Base-by-base conservation (phyloP, 2,113 vertebrate genomes). In the Numenius arquata region DNA sequence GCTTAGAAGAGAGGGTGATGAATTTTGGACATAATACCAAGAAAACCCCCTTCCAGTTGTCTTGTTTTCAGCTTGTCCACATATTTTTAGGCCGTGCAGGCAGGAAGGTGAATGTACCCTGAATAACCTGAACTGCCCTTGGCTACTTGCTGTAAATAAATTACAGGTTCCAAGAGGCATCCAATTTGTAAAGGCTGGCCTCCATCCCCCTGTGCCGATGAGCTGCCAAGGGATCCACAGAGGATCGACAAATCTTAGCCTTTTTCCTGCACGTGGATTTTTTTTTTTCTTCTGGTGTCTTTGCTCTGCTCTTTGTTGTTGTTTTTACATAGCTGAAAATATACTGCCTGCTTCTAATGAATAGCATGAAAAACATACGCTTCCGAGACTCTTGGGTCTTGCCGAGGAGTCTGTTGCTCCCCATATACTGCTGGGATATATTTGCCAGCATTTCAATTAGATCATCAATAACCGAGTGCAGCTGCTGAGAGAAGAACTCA, bases 401-500 rank as follows among this genome's bases (percentile, higher is more conserved):
- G 77, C 96, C 48, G 82, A 92, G 94, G 74, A 72, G 61, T 82
- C 96, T 95, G 95, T 72, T 91, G 95, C 96, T 97, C 95, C 95
- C 92, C 91, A 19, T 86, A 22, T 26, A 90, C 96, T 94, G 95
- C 95, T 95, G 95, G 95, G 95, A 97, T 97, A 34, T 89, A 96
- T 97, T 97, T 97, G 98, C 98, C 98, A 98, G 98, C 98, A 98
- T 98, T 98, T 98, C 98, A 99, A 99, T 99, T 98, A 98, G 98
- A 97, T 98, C 98, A 99, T 99, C 98, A 99, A 99, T 99, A 99
- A 99, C 98, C 96, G 73, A 92, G 98, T 98, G 98, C 98, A 99
- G 98, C 98, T 99, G 99, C 98, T 98, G 97, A 85, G 97, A 98
- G 97, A 98, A 97, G 97, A 97, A 98, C 97, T 98, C 98, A 98